Evolutionary conservation across 2,888 invertebrate species (phyloP), one percentile per base, ranked within the genome.

Genomic region (Coleophora flavipennella): DNA sequence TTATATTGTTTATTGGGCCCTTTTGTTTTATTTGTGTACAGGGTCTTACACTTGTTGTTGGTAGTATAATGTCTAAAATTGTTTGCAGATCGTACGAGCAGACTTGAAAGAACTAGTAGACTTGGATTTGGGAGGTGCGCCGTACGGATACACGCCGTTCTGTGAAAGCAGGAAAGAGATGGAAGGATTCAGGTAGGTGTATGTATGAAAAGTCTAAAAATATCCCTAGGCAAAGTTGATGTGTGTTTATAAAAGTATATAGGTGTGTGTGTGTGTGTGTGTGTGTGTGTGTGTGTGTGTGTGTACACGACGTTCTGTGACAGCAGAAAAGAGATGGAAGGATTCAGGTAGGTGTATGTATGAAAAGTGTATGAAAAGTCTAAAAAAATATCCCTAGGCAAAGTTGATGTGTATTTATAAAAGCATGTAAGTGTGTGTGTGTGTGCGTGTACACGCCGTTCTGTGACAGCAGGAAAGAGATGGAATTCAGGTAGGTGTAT

Each of bases 261-360:
- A n/a, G n/a, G n/a, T n/a, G n/a, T n/a, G n/a, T n/a, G n/a, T n/a
- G n/a, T n/a, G n/a, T n/a, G n/a, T n/a, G n/a, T n/a, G n/a, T n/a
- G n/a, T n/a, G n/a, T n/a, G n/a, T n/a, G n/a, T n/a, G n/a, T n/a
- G n/a, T n/a, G n/a, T n/a, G n/a, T n/a, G n/a, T n/a, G n/a, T n/a
- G n/a, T n/a, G n/a, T 99, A 99, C 71, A 97, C 98, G 0, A 99
- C 99, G 0, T 99, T 99, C 87, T 99, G 99, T 83, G 97, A 98
- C 57, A 97, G 96, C 45, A 89, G 98, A 41, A 94, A 87, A 53
- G 98, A 99, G 77, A 99, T 99, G 99, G 99, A 99, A 77, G 99
- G 99, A 6, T 99, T 98, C 72, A 89, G 92, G 86, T 86, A 43
- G 46, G 20, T n/a, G n/a, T n/a, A n/a, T n/a, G n/a, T n/a, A n/a